phyloP scores from a whole-genome alignment of 1,140 invertebrate species.

The Drosophila ogumai region DNA sequence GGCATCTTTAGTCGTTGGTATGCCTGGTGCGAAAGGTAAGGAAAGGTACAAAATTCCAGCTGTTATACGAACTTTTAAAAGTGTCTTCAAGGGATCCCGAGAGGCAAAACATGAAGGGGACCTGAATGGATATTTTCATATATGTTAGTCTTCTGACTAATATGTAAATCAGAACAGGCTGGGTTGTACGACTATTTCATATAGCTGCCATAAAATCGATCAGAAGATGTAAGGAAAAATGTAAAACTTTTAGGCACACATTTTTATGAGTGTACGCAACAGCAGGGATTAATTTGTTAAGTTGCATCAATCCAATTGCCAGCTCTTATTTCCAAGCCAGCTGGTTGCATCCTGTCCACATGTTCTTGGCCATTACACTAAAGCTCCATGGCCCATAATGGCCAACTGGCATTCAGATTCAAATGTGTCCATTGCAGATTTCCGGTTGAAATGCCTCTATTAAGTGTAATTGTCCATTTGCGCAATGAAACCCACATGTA shows the following conservation, averaged over 20 bases:
- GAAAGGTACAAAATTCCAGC: constrained; percentile 26
- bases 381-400: constrained; percentile 1
- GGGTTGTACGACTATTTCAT: too few species aligned
- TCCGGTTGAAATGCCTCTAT: constrained; percentile 19
- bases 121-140: too few species aligned
- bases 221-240: too few species aligned
- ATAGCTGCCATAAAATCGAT: too few species aligned
- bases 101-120: neutral
- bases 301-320: neutral
- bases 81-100: neutral
- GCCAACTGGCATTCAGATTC: constrained; percentile 10
- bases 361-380: constrained; percentile 2
- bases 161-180: too few species aligned
- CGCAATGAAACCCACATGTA: constrained; percentile 29
- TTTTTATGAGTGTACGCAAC: neutral
- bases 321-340: neutral
- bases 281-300: constrained; percentile 7
- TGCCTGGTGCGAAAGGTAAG: constrained; percentile 5
- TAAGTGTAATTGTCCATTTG: constrained; percentile 36
- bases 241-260: too few species aligned
- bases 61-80: neutral
- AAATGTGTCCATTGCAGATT: constrained; percentile 28
- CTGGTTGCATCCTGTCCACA: neutral
- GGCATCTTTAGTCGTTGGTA: constrained; percentile 4
- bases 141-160: too few species aligned